Percentiles rank a stretch among this genome's conserved stretches.
Conservation (phyloP, 2,113 vertebrate species). For the Saccopteryx bilineata region DNA sequence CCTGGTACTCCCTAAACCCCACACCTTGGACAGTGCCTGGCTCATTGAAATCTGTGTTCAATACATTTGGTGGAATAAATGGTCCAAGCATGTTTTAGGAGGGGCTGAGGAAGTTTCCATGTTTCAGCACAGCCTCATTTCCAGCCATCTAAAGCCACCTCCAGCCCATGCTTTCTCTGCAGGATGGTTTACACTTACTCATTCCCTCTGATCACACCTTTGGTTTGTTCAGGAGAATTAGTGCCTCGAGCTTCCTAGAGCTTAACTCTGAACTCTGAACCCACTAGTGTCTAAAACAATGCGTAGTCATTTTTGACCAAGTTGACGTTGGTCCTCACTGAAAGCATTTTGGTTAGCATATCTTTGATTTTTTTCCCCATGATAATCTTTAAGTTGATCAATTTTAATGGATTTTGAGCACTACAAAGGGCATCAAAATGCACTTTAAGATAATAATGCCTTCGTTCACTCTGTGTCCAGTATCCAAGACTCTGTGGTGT, state of each 20-base stretch:
- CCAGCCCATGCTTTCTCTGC: not conserved
- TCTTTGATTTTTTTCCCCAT: not conserved
- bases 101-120: not conserved
- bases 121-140: not conserved
- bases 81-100: not conserved
- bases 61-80: not conserved
- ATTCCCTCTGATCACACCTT: not conserved
- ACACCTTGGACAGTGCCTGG: not conserved
- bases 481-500: not conserved
- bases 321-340: not conserved
- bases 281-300: not conserved
- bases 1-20: not conserved
- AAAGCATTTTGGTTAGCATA: not conserved
- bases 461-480: not conserved
- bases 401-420: slow-evolving; percentile 1
- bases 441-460: not conserved
- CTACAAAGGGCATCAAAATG: not conserved
- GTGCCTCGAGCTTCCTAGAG: not conserved
- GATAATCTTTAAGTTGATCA: not conserved
- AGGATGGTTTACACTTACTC: not conserved
- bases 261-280: not conserved
- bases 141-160: not conserved
- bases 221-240: not conserved
- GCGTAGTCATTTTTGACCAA: not conserved
- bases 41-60: not conserved